Base-by-base conservation (phyloP, 2,888 invertebrate genomes). In the Cheilosia scutellata region DNA sequence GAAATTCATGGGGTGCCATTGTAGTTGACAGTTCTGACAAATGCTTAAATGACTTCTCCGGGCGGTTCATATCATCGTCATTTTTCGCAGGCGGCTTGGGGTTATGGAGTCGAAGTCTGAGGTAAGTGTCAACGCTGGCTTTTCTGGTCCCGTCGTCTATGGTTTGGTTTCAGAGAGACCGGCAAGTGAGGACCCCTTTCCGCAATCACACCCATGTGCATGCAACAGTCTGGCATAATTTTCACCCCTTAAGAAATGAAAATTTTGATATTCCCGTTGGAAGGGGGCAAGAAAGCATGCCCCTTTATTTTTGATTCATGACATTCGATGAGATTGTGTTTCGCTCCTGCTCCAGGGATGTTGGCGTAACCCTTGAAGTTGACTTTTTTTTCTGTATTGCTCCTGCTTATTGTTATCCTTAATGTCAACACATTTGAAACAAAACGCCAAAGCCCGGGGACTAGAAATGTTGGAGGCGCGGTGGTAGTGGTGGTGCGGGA, bases 1-100 rank as follows among this genome's bases (percentile, higher is more conserved):
- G 88, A 88, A 87, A 88, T 88, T 88, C 88, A 88, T 88, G 87
- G 88, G 88, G 87, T 87, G 88, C 88, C 88, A 88, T 89, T 89
- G 89, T 87, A 88, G 80, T 78, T 90, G 90, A 90, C 90, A 89
- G 88, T 89, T 89, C 88, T 89, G 90, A 90, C 90, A 90, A 90
- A 90, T 89, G 89, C 88, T 86, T 86, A 86, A 86, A 86, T 86
- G 86, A 86, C 86, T 86, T 86, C 86, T 82, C 82, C 72, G 86
- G 76, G 76, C 86, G 86, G 86, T 86, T 86, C 86, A 86, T 86
- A 86, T 82, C 86, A 86, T 82, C 86, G 86, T 86, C 76, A 84
- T 84, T 82, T 86, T 82, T 86, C 86, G 82, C 71, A 62, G 66
- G 62, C 75, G n/a, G 40, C 37, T 37, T n/a, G 44, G 42, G 42